Percentiles rank a stretch among this genome's conserved stretches.
These are phyloP conservation scores for Agrilus biguttatus DNA, from an alignment of 2,888 invertebrate genomes.

Conservation along the genomic window DNA sequence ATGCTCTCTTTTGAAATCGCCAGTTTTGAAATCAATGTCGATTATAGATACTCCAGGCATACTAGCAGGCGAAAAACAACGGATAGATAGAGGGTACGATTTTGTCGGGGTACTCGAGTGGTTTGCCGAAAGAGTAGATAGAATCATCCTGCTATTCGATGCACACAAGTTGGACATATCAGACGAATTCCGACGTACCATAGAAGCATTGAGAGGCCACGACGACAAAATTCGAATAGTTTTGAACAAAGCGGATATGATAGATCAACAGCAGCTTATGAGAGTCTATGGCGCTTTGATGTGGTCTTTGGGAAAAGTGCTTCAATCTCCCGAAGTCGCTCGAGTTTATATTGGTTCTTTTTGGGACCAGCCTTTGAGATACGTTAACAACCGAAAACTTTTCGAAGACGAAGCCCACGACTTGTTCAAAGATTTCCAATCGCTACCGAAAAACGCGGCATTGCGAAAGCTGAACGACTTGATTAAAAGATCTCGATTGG, in stretches of 20 bases:
- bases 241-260: slow-evolving; percentile 97
- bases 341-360: slow-evolving; percentile 97
- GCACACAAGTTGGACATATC: slow-evolving; percentile 99
- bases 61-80: slow-evolving; percentile 72
- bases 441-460: slow-evolving; percentile 89
- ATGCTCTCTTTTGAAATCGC: slow-evolving; percentile 78
- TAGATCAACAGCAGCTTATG: slow-evolving; percentile 98
- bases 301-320: slow-evolving; percentile 98
- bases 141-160: slow-evolving; percentile 93
- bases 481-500: slow-evolving; percentile 89
- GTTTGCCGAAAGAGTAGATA: slow-evolving; percentile 97
- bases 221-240: slow-evolving; percentile 98
- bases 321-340: slow-evolving; percentile 98
- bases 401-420: slow-evolving; percentile 95
- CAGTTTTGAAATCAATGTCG: slow-evolving; percentile 85
- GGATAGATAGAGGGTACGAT: slow-evolving; percentile 87
- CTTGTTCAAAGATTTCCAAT: slow-evolving; percentile 85
- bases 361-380: slow-evolving; percentile 94
- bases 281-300: slow-evolving; percentile 96
- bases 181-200: slow-evolving; percentile 93
- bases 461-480: slow-evolving; percentile 93
- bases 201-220: slow-evolving; percentile 88
- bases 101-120: slow-evolving; percentile 97
- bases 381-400: slow-evolving; percentile 79
- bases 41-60: slow-evolving; percentile 98